These are phyloP conservation scores for Stercorarius parasiticus DNA, from an alignment of 2,113 vertebrate species.

Conservation along the genomic window DNA sequence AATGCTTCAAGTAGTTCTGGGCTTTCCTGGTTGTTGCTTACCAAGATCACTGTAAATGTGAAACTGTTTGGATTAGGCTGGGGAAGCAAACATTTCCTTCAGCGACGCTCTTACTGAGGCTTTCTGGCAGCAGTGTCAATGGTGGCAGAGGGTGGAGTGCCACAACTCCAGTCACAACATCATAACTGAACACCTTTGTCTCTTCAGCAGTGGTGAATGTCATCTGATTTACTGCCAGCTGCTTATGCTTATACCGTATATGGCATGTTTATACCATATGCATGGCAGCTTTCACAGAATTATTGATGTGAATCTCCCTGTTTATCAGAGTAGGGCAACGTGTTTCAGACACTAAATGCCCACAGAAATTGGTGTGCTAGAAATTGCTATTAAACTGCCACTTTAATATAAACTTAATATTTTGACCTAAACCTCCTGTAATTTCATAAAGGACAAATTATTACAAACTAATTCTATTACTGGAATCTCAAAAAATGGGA, in stretches of 20 bases:
- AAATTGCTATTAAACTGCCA: not conserved
- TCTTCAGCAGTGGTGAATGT: not conserved
- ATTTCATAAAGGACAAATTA: not conserved
- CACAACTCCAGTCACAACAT: not conserved
- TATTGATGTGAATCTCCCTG: constrained; percentile 27
- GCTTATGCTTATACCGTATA: not conserved
- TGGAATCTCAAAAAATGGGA: not conserved
- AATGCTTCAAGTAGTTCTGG: not conserved
- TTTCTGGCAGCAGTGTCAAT: constrained; percentile 8
- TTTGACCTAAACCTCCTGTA: not conserved
- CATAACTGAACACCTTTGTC: not conserved
- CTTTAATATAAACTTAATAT: not conserved
- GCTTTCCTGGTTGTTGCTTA: not conserved
- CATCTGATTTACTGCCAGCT: not conserved
- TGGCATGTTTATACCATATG: not conserved
- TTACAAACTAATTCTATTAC: not conserved
- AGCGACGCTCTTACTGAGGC: not conserved
- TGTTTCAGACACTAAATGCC: not conserved
- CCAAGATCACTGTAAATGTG: not conserved
- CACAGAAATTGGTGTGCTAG: not conserved
- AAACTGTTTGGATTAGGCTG: not conserved
- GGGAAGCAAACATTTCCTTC: not conserved
- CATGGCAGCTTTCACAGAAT: not conserved
- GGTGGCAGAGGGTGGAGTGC: not conserved
- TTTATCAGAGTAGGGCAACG: not conserved